These are phyloP conservation scores for Scaptomyza hsui DNA, from an alignment of 1,140 invertebrate species.

Conservation along the genomic window DNA sequence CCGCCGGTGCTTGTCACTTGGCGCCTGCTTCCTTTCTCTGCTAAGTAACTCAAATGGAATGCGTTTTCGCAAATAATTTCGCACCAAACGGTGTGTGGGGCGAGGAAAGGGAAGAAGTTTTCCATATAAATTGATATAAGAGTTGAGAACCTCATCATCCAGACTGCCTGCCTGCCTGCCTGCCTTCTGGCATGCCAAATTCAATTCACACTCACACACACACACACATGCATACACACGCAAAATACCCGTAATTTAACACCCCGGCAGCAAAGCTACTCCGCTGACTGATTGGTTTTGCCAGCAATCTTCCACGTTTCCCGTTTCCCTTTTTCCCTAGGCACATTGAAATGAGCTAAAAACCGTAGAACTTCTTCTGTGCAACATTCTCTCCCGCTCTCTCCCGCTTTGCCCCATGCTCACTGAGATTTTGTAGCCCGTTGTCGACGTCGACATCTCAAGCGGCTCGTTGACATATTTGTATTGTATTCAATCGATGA, in stretches of 20 bases:
- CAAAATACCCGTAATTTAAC: constrained; percentile 82
- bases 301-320: constrained; percentile 9
- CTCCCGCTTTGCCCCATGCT: not conserved
- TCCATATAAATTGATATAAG: constrained; percentile 3
- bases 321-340: constrained; percentile 36
- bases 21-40: constrained; percentile 22
- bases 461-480: constrained; percentile 82
- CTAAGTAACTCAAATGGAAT: constrained; percentile 63
- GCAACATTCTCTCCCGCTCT: constrained; percentile 36
- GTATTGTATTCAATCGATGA: constrained; percentile 82
- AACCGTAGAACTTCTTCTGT: constrained; percentile 43
- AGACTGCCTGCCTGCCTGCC: not conserved
- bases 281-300: constrained; percentile 77
- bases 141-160: not conserved
- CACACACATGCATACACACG: not conserved
- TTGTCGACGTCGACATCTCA: constrained; percentile 68
- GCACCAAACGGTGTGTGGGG: constrained; percentile 2
- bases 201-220: constrained; percentile 59
- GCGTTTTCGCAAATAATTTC: constrained; percentile 79
- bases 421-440: constrained; percentile 61
- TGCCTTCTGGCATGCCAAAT: constrained; percentile 63
- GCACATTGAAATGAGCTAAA: constrained; percentile 78
- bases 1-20: constrained; percentile 70
- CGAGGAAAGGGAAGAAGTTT: constrained; percentile 7
- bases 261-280: constrained; percentile 69